Conservation (phyloP, 2,113 vertebrate species). For the Piaya cayana region DNA sequence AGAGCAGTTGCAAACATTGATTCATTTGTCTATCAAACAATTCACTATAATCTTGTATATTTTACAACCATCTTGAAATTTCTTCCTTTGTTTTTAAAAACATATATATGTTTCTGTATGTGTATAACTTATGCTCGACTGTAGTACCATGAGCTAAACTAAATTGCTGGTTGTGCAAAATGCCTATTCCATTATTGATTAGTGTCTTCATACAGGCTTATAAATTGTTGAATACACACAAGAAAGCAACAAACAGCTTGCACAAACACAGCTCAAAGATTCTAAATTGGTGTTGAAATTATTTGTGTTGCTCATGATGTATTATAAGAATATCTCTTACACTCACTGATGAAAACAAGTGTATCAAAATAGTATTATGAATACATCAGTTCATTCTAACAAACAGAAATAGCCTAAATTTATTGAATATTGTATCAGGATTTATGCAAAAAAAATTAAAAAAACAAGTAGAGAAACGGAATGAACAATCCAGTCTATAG, state of each 20-base stretch:
- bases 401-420: background rate
- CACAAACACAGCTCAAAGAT: constrained; percentile 64
- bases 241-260: constrained; percentile 73
- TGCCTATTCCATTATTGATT: constrained; percentile 69
- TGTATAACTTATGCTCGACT: background rate
- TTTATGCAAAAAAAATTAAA: background rate
- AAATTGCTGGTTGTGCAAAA: background rate
- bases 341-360: background rate
- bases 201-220: constrained; percentile 46
- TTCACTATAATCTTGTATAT: background rate
- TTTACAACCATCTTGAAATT: background rate
- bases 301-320: background rate
- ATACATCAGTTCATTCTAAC: background rate
- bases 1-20: background rate
- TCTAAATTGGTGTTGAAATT: constrained; percentile 71
- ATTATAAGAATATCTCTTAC: background rate
- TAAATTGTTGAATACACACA: constrained; percentile 73
- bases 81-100: background rate
- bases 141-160: background rate
- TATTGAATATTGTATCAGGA: background rate
- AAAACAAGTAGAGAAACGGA: background rate
- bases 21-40: background rate
- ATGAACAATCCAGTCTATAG: background rate
- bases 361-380: background rate
- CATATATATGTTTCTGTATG: background rate